Evolutionary conservation across 2,888 invertebrate genomes (phyloP).

Genomic region (Lydus trimaculatus): DNA sequence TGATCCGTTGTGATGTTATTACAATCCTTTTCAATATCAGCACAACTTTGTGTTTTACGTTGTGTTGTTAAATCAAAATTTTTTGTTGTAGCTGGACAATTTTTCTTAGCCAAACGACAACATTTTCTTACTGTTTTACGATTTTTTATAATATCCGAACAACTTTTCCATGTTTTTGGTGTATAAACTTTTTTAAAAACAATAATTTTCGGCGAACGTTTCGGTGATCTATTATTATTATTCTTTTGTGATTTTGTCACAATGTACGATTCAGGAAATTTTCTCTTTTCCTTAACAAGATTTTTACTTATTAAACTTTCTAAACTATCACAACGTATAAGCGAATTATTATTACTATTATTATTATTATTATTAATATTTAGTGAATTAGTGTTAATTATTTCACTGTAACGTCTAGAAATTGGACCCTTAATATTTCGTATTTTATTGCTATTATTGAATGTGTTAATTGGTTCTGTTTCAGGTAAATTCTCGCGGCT

Average conservation of each 20-base stretch:
- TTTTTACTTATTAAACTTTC: constrained; percentile 53
- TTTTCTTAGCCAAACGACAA: constrained; percentile 57
- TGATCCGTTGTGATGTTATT: constrained; percentile 30
- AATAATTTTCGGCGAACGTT: constrained; percentile 48
- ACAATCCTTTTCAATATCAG: constrained; percentile 47
- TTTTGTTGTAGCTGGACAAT: constrained; percentile 55
- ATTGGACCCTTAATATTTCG: constrained; percentile 40
- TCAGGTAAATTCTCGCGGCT: constrained; percentile 47
- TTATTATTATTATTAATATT: constrained; percentile 30
- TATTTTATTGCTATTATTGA: constrained; percentile 43
- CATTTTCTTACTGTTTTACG: constrained; percentile 55
- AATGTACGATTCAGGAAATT: constrained; percentile 61
- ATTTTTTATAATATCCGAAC: constrained; percentile 58
- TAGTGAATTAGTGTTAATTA: constrained; percentile 61
- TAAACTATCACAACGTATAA: constrained; percentile 60
- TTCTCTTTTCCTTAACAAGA: constrained; percentile 48
- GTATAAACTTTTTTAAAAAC: constrained; percentile 49
- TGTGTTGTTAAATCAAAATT: constrained; percentile 46
- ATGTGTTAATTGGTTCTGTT: constrained; percentile 45
- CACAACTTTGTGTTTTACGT: constrained; percentile 55
- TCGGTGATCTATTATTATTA: constrained; percentile 36
- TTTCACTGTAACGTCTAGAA: constrained; percentile 64
- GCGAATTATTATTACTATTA: constrained; percentile 44
- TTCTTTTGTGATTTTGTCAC: constrained; percentile 51
- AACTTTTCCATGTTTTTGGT: constrained; percentile 59